Base-by-base conservation (phyloP, 1,140 invertebrate species). In the Orius laevigatus region DNA sequence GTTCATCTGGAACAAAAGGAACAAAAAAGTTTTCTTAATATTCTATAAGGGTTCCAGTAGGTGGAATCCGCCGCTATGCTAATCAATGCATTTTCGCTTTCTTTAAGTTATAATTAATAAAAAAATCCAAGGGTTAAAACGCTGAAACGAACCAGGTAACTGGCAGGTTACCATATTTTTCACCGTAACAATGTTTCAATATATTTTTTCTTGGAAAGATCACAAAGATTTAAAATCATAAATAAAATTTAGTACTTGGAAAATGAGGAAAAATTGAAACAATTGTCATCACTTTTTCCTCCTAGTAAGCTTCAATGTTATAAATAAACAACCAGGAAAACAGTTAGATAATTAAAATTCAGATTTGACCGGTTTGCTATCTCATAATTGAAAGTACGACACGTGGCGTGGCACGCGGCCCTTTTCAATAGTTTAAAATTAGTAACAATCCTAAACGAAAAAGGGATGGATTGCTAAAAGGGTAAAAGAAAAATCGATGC, bases 1-100 rank as follows among this genome's bases (percentile, higher is more conserved):
- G 63, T 82, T 82, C 57, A 77, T 72, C 76, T 79, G 64, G 59
- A 51, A 33, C 25, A 51, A 46, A 41, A 12, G n/a, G n/a, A n/a
- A n/a, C n/a, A 43, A 43, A 43, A 3, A 18, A 42, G 3, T 25
- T 25, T 25, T 25, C 25, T 25, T 25, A n/a, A n/a, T n/a, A n/a
- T n/a, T n/a, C n/a, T n/a, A n/a, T n/a, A n/a, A n/a, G n/a, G n/a
- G n/a, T n/a, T n/a, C n/a, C n/a, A n/a, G n/a, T n/a, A n/a, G n/a
- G n/a, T n/a, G n/a, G n/a, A n/a, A n/a, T n/a, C n/a, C n/a, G n/a
- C n/a, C n/a, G n/a, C n/a, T n/a, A n/a, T n/a, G n/a, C n/a, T n/a
- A n/a, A n/a, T n/a, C n/a, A n/a, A n/a, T n/a, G n/a, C n/a, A n/a
- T n/a, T n/a, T n/a, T n/a, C n/a, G n/a, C n/a, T n/a, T n/a, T n/a